Base-by-base conservation (phyloP, 64 coral and sea anemone genomes). In the Montipora foliosa region DNA sequence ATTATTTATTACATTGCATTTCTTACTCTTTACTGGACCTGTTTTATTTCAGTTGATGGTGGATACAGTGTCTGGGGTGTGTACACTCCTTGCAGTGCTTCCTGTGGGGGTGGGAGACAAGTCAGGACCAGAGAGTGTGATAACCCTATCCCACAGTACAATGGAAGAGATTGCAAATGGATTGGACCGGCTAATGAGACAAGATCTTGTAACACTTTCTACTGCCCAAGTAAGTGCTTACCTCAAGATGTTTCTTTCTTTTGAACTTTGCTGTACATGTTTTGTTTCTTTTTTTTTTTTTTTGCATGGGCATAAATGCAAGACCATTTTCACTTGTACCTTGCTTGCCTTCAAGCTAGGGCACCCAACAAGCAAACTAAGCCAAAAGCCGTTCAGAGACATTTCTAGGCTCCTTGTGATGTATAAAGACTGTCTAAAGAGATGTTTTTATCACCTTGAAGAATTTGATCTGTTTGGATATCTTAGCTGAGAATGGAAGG, bases 181-280 rank as follows among this genome's bases (percentile, higher is more conserved):
- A 87, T 95, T 9, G 96, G 96, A 20, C 89, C 93, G 67, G 84
- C 89, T 9, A 97, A 97, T 79, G 96, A 97, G 78, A 97, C 96
- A 17, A 94, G 96, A 77, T 84, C 92, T 48, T 97, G 96, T 59
- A 97, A 97, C 72, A 97, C 96, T 12, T 97, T 97, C 84, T 97
- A 94, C 50, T 97, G 96, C 60, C 96, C 96, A 89, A 97, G 96
- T 97, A 95, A 95, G 93, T 81, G 19, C 5, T n/a, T 10, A 24
- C 16, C 5, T 22, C 11, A 57, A 8, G 76, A n/a, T 79, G 76
- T 37, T 15, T 19, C 12, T 47, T 15, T 15, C 11, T 16, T n/a
- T n/a, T 37, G 37, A 37, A 37, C 37, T n/a, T 50, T 81, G 14
- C 50, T 81, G 57, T 15, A 81, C 0, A 49, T 37, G 37, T 37